These are phyloP conservation scores for Pomatostomus ruficeps DNA, from an alignment of 2,113 vertebrate species.

Conservation along the genomic window DNA sequence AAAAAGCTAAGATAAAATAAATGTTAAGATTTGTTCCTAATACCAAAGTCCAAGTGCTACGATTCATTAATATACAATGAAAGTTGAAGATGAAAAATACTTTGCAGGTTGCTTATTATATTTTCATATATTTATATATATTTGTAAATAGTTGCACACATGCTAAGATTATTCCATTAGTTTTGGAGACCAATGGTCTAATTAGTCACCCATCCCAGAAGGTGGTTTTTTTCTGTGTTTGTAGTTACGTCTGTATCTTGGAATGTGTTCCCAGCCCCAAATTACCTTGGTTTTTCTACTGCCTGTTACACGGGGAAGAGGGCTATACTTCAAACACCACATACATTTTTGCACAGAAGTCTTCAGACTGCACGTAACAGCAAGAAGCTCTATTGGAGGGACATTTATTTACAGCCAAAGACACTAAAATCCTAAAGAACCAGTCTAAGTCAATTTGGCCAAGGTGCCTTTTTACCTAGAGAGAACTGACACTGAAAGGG, in stretches of 20 bases:
- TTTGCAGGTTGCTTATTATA: background rate
- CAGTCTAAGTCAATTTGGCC: background rate
- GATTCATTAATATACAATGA: background rate
- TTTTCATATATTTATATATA: background rate
- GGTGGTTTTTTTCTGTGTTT: background rate
- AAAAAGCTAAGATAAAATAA: background rate
- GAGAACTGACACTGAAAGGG: background rate
- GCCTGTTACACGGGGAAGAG: background rate
- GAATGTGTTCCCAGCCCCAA: background rate
- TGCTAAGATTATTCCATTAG: background rate
- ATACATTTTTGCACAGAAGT: background rate
- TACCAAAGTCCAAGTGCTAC: background rate
- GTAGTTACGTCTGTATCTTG: background rate
- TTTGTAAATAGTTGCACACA: background rate
- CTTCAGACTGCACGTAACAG: background rate
- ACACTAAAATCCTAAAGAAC: background rate
- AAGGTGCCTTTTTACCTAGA: background rate
- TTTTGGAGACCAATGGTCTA: background rate
- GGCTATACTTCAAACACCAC: background rate
- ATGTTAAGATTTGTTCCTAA: background rate
- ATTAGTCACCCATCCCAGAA: background rate
- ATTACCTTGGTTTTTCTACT: background rate
- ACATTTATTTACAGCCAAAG: background rate
- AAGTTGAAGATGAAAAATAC: background rate
- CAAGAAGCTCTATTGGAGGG: background rate